A percentile compares a stretch with the other conserved stretches of the same genome.
Conservation (phyloP, 2,888 invertebrate genomes). For the Chloromyia formosa region DNA sequence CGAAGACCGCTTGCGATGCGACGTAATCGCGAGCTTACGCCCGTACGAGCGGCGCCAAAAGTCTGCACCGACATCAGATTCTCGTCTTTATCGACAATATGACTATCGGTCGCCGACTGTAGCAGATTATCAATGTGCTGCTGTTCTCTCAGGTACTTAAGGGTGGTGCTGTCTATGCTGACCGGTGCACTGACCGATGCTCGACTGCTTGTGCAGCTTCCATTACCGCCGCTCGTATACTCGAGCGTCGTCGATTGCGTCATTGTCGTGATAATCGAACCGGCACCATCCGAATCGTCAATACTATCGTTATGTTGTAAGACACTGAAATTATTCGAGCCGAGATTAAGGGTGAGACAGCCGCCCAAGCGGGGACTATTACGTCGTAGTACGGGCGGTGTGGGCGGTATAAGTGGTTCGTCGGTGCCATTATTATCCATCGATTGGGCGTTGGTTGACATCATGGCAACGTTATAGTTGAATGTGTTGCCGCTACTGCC, state of each 20-base stretch:
- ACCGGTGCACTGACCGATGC: background rate
- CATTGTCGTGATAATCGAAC: slow-evolving; percentile 55
- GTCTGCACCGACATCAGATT: background rate
- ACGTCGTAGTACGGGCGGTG: slow-evolving; percentile 64
- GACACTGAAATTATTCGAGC: slow-evolving; percentile 20
- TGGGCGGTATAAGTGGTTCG: slow-evolving; percentile 72
- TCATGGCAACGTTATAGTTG: slow-evolving; percentile 6
- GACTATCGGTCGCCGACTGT: background rate
- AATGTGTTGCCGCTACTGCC: slow-evolving; percentile 5
- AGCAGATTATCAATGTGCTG: background rate
- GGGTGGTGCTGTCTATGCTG: background rate
- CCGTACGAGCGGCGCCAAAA: background rate
- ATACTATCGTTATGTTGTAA: slow-evolving; percentile 54
- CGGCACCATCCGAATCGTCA: slow-evolving; percentile 55
- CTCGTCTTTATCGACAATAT: background rate
- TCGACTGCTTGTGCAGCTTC: slow-evolving; percentile 46
- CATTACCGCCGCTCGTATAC: slow-evolving; percentile 50
- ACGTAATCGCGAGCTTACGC: slow-evolving; percentile 56
- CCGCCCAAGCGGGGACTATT: slow-evolving; percentile 54
- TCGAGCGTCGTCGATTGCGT: slow-evolving; percentile 55
- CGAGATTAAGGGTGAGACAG: slow-evolving; percentile 42
- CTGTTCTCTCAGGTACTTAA: slow-evolving; percentile 1
- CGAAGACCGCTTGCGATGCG: slow-evolving; percentile 75
- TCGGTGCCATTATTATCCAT: slow-evolving; percentile 51
- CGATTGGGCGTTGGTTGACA: too few relatives aligned